Base-by-base conservation (phyloP, 1,140 invertebrate species). In the Melitaea cinxia region DNA sequence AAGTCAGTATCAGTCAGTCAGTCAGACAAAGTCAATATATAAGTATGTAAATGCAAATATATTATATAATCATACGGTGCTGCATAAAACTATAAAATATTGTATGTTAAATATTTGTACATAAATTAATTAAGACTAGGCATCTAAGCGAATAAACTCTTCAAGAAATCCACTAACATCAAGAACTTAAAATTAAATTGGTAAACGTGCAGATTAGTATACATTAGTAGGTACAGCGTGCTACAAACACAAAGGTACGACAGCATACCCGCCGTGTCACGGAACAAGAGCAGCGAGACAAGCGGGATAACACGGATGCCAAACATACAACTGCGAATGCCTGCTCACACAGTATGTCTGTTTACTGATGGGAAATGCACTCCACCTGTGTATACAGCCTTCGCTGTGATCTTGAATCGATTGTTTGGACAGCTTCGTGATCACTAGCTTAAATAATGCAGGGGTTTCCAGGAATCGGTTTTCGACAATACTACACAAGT, bases 381-480 rank as follows among this genome's bases (percentile, higher is more conserved):
- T 55, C 39, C 60, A 54, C n/a, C 28, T 54, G 54, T 64, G 54
- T 57, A 56, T 49, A 53, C 24, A 50, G 30, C 58, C 52, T 47
- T 15, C 52, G 24, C 23, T 50, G 45, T 33, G 54, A 65, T 65
- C 55, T 65, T 57, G 30, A 47, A 39, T 19, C 54, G 45, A 65
- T 65, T 65, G 62, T 65, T 65, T 65, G 62, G 50, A 65, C 57
- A 57, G 54, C 53, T 37, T 50, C 54, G 54, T 52, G 62, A 57
- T 61, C 54, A 65, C 54, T 55, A 37, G 30, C 47, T 57, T 57
- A 57, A 65, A 52, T 65, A 57, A 52, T 57, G 42, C 15, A 50
- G 45, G 50, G 30, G 33, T 33, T 1, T 10, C 30, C 9, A 10
- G 7, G 50, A 42, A 54, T 47, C 19, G 17, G 9, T 12, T 47